Base-by-base conservation (phyloP, 2,797 vertebrate genomes). In the Harpagifer antarcticus region DNA sequence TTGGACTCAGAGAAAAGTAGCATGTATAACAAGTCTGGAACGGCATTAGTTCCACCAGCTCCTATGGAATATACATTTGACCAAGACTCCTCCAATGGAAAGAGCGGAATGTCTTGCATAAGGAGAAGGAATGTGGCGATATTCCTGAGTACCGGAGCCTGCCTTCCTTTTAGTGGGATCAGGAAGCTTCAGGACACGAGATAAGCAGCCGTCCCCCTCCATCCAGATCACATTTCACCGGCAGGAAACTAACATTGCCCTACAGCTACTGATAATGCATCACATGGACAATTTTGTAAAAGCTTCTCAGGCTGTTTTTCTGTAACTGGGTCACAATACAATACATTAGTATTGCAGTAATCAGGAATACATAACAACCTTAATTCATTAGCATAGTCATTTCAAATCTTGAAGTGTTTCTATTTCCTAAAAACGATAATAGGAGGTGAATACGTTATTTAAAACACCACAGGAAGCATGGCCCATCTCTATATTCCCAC, bases 121-220 rank as follows among this genome's bases (percentile, higher is more conserved):
- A 78, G 61, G 59, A 33, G 37, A 19, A 81, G 72, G 65, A 77
- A 68, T 82, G 79, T 45, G 71, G 76, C 81, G 81, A 75, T 85
- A 74, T 78, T 81, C 59, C 47, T 31, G 49, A 68, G 68, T 40
- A 37, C 73, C 78, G 79, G 76, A 85, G 78, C 70, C 65, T 20
- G 54, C 40, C 70, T 81, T 82, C 72, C 77, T 70, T 55, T 60
- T 33, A 57, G 57, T 71, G 53, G 62, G 68, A 83, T 74, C 78
- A 87, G 70, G 77, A 83, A 70, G 86, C 86, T 82, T 59, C 79
- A 65, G 82, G 75, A 83, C 75, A 62, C 68, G 15, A 90, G 84
- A 87, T 88, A 84, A 88, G 86, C 82, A 86, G 64, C 23, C 43
- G 68, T 42, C 52, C 57, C 61, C 69, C 74, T 73, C 60, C 50